A percentile compares a stretch with the other conserved stretches of the same genome.
These are phyloP conservation scores for Prochilodus magdalenae DNA, from an alignment of 2,113 vertebrate species.

Conservation along the genomic window DNA sequence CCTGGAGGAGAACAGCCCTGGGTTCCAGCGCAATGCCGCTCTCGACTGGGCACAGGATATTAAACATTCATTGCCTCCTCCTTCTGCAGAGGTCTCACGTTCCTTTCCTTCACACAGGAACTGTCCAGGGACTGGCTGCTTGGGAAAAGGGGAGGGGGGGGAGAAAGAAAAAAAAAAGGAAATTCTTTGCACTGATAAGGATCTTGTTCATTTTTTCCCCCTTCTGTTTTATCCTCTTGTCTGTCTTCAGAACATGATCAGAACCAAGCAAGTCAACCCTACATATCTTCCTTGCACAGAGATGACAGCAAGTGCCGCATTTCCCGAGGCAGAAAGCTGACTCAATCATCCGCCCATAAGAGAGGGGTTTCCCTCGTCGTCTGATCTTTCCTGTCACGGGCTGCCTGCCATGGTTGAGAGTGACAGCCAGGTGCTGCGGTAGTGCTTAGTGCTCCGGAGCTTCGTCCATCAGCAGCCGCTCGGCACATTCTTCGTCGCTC, in stretches of 20 bases:
- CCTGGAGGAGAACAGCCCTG: slow-evolving; percentile 64
- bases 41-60: slow-evolving; percentile 59
- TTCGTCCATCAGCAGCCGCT: slow-evolving; percentile 51
- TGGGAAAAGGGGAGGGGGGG: neutral
- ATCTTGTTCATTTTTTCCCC: too few relatives aligned
- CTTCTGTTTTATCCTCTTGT: too few relatives aligned
- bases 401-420: slow-evolving; percentile 41
- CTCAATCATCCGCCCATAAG: slow-evolving; percentile 30
- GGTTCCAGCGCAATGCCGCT: slow-evolving; percentile 54
- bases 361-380: slow-evolving; percentile 24
- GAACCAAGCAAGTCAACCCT: slow-evolving; percentile 2
- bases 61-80: slow-evolving; percentile 59
- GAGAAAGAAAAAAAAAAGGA: neutral
- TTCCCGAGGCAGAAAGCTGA: neutral
- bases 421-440: slow-evolving; percentile 57
- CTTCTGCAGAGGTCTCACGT: slow-evolving; percentile 55
- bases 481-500: slow-evolving; percentile 42
- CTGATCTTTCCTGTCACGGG: slow-evolving; percentile 54
- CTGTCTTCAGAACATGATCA: neutral
- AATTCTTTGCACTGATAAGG: slow-evolving; percentile 13
- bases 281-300: neutral
- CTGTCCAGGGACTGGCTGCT: neutral
- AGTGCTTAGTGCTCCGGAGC: slow-evolving; percentile 51
- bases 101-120: slow-evolving; percentile 24
- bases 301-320: slow-evolving; percentile 13